Percentiles rank a stretch among this genome's conserved stretches.
phyloP scores from a whole-genome alignment of 2,888 invertebrate species.

The Ptilodon capucinus region DNA sequence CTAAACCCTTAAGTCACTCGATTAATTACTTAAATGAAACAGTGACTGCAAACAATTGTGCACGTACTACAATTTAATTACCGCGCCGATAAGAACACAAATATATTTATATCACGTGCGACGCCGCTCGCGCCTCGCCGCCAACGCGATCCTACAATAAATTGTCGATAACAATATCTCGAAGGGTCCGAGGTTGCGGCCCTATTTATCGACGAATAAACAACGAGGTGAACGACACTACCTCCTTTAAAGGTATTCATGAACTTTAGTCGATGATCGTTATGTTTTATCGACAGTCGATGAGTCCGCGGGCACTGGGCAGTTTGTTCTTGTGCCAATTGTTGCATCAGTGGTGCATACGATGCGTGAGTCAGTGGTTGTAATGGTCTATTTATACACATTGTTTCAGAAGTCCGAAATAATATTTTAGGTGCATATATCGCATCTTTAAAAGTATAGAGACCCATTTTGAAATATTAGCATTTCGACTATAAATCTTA shows the following conservation, averaged over 20 bases:
- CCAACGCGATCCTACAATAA: constrained; percentile 19
- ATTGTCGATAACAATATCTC: constrained; percentile 27
- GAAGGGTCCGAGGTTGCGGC: constrained; percentile 15
- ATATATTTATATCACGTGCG: constrained; percentile 1
- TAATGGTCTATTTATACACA: constrained; percentile 1
- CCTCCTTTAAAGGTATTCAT: not conserved
- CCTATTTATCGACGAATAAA: constrained; percentile 19
- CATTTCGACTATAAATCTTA: too few species aligned
- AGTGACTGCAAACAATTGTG: not conserved
- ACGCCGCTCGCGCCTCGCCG: not conserved
- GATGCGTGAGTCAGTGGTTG: constrained; percentile 8
- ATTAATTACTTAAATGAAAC: not conserved
- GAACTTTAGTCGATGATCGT: constrained; percentile 1
- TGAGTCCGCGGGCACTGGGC: not conserved
- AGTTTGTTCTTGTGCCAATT: constrained; percentile 10
- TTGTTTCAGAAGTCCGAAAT: too few species aligned
- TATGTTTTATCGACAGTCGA: not conserved
- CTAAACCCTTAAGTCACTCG: not conserved
- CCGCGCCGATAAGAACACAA: not conserved
- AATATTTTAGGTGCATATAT: too few species aligned
- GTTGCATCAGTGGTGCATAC: constrained; percentile 23
- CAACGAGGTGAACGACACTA: not conserved
- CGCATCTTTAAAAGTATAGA: too few species aligned
- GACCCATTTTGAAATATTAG: too few species aligned
- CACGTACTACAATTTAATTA: not conserved